Conservation (phyloP, 2,797 vertebrate genomes). For the Pristis pectinata region DNA sequence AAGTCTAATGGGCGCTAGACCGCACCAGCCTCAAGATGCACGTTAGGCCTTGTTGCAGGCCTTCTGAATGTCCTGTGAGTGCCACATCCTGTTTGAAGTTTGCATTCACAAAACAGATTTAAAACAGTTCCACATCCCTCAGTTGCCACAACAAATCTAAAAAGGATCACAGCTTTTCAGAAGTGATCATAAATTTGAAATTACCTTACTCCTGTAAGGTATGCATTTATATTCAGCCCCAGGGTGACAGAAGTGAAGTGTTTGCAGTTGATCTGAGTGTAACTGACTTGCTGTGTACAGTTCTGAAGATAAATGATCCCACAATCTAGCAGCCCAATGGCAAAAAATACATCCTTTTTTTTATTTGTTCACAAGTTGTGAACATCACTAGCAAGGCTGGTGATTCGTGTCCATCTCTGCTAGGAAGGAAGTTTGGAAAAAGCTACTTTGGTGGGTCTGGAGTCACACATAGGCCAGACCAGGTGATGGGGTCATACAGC, state of each 20-base stretch:
- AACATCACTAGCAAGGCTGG: too few species aligned
- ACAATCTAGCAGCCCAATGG: neutral
- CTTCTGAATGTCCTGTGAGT: neutral
- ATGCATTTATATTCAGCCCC: neutral
- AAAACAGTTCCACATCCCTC: neutral
- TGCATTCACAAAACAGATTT: neutral
- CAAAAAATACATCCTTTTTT: too few species aligned
- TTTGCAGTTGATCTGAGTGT: neutral
- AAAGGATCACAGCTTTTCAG: neutral
- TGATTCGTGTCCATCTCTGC: too few species aligned
- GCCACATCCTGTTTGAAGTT: neutral
- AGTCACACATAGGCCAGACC: too few species aligned
- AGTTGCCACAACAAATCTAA: neutral
- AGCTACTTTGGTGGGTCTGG: too few species aligned
- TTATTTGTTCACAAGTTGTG: too few species aligned
- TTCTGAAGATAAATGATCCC: neutral
- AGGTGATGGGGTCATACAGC: too few species aligned
- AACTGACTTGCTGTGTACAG: neutral
- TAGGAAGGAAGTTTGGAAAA: too few species aligned
- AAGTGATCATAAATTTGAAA: constrained; percentile 6
- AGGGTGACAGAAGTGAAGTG: neutral
- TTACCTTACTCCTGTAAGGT: neutral
- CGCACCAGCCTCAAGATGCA: neutral
- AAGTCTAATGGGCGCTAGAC: neutral
- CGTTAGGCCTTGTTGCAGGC: neutral